Evolutionary conservation across 2,888 invertebrate species (phyloP).

Genomic region (Panopea generosa): DNA sequence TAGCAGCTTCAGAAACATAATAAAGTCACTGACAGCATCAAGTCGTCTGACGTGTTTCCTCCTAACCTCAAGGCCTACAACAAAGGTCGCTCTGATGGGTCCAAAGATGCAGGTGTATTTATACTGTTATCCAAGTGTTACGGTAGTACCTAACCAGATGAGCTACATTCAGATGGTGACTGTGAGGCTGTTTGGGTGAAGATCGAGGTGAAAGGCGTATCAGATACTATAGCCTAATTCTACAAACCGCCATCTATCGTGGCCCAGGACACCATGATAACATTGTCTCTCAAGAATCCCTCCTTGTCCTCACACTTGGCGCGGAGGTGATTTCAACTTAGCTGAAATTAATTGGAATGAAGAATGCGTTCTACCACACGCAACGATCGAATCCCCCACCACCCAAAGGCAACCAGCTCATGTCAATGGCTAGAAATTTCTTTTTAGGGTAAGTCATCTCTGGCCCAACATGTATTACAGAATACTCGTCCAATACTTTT

Average conservation of each 20-base stretch:
- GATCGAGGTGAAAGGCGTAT: slow-evolving; percentile 11
- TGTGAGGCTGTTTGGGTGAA: slow-evolving; percentile 18
- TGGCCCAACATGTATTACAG: slow-evolving; percentile 14
- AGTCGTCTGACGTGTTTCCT: slow-evolving; percentile 11
- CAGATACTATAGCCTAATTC: slow-evolving; percentile 5
- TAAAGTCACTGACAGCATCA: too few species aligned
- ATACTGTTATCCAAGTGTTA: slow-evolving; percentile 15
- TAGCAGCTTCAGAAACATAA: too few species aligned
- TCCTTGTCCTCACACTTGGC: neutral
- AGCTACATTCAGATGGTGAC: slow-evolving; percentile 2
- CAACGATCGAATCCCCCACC: too few species aligned
- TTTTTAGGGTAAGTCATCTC: slow-evolving; percentile 19
- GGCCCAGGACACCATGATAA: neutral
- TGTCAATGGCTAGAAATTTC: slow-evolving; percentile 3
- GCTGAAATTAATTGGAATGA: too few species aligned
- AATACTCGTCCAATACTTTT: slow-evolving; percentile 9
- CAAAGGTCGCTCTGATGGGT: neutral
- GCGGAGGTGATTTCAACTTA: neutral
- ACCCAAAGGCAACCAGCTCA: slow-evolving; percentile 18
- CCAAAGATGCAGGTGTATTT: slow-evolving; percentile 14
- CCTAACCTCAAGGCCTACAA: slow-evolving; percentile 4
- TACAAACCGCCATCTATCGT: slow-evolving; percentile 21
- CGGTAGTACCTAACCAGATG: slow-evolving; percentile 15
- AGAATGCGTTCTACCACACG: too few species aligned
- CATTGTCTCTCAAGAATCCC: slow-evolving; percentile 2